Conservation (phyloP, 2,888 invertebrate genomes). For the Drosophila quasianomalipes region DNA sequence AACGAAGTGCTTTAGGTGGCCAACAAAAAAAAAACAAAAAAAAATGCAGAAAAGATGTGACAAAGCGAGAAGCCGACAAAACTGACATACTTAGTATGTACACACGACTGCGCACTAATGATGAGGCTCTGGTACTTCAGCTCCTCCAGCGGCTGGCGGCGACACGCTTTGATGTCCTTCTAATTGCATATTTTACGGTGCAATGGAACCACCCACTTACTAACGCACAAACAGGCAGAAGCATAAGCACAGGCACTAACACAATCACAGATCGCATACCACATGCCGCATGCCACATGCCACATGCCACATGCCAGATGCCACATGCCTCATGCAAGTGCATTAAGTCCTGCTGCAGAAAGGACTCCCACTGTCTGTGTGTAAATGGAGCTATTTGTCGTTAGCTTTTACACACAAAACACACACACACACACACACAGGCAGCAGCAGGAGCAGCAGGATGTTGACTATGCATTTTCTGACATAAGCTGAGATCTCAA, state of each 20-base stretch:
- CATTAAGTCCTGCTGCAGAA: constrained; percentile 53
- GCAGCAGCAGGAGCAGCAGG: constrained; percentile 44
- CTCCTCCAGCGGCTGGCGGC: constrained; percentile 40
- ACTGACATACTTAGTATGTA: constrained; percentile 31
- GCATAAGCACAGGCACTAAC: background rate
- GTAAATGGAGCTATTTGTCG: constrained; percentile 74
- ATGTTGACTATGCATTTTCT: constrained; percentile 31
- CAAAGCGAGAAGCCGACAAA: constrained; percentile 25
- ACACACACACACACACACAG: constrained; percentile 36
- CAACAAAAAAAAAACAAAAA: constrained; percentile 5
- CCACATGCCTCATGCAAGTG: constrained; percentile 24
- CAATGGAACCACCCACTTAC: constrained; percentile 59
- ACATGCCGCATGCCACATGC: constrained; percentile 21
- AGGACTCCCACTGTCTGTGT: constrained; percentile 59
- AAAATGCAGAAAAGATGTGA: background rate
- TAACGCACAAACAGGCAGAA: constrained; percentile 23
- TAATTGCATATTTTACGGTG: constrained; percentile 81
- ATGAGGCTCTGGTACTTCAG: constrained; percentile 42
- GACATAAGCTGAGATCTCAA: constrained; percentile 45
- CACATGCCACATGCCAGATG: background rate
- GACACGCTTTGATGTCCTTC: constrained; percentile 74
- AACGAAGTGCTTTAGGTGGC: constrained; percentile 31
- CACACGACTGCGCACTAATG: constrained; percentile 51
- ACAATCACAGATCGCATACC: constrained; percentile 2
- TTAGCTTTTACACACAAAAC: constrained; percentile 34